Percentiles rank a stretch among this genome's conserved stretches.
These are phyloP conservation scores for Enteromius trimaculatus DNA, from an alignment of 2,797 vertebrate species.

Conservation along the genomic window DNA sequence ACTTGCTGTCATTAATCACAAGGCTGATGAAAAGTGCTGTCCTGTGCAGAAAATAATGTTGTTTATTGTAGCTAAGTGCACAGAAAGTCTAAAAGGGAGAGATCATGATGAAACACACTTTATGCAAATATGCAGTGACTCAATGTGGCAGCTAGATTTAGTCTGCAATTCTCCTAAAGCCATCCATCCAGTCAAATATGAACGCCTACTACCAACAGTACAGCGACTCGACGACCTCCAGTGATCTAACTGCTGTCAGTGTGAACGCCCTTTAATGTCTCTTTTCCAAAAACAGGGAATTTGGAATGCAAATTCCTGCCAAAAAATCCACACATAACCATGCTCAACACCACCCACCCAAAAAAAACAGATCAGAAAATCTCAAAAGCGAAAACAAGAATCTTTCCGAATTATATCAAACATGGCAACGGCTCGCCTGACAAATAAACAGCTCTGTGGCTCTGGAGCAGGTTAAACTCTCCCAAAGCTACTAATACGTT, in stretches of 20 bases:
- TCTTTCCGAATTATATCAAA: conserved; percentile 52
- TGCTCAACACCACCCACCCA: neutral
- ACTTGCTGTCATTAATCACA: conserved; percentile 12
- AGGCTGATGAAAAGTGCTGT: neutral
- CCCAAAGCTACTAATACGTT: conserved; percentile 56
- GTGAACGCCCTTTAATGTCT: neutral
- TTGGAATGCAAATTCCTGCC: conserved; percentile 30
- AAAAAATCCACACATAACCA: conserved; percentile 16
- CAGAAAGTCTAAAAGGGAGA: neutral
- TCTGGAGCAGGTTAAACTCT: conserved; percentile 52
- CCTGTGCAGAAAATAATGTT: neutral
- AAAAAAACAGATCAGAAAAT: conserved; percentile 48
- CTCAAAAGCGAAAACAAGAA: conserved; percentile 54
- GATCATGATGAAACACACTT: neutral
- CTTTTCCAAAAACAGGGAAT: conserved; percentile 13
- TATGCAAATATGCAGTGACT: neutral
- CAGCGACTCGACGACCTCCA: neutral
- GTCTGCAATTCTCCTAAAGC: neutral
- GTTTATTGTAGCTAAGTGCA: conserved; percentile 11
- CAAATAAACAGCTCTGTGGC: conserved; percentile 62
- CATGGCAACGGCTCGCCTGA: conserved; percentile 45
- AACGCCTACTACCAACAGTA: neutral
- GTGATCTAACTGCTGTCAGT: conserved; percentile 18
- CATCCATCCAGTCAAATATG: neutral
- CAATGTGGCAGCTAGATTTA: neutral